These are phyloP conservation scores for Artemia sp. DNA, from an alignment of 2,888 invertebrate genomes.

Conservation along the genomic window DNA sequence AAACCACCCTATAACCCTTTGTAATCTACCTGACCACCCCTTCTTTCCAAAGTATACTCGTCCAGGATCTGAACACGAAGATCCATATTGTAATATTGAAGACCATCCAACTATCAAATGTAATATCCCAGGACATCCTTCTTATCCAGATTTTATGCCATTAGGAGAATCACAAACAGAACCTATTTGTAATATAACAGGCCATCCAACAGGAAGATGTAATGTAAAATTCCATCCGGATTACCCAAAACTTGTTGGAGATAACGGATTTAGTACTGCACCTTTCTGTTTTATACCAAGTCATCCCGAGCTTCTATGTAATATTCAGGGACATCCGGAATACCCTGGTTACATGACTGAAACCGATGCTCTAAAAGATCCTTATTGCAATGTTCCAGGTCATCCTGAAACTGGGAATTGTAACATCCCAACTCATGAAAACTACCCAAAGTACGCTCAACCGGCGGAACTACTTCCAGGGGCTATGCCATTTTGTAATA, in stretches of 20 bases:
- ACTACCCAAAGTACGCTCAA: slow-evolving; percentile 17
- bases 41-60: slow-evolving; percentile 20
- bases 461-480: slow-evolving; percentile 7
- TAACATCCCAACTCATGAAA: slow-evolving; percentile 19
- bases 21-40: slow-evolving; percentile 21
- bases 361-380: slow-evolving; percentile 19
- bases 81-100: slow-evolving; percentile 20
- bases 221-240: slow-evolving; percentile 21
- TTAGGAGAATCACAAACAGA: slow-evolving; percentile 20
- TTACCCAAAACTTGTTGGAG: slow-evolving; percentile 21
- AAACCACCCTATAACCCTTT: slow-evolving; percentile 18
- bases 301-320: slow-evolving; percentile 21
- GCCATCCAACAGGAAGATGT: slow-evolving; percentile 20
- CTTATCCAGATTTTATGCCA: slow-evolving; percentile 21
- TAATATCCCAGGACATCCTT: slow-evolving; percentile 22
- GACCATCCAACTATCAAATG: slow-evolving; percentile 19
- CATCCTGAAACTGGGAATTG: slow-evolving; percentile 17
- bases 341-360: slow-evolving; percentile 21
- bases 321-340: slow-evolving; percentile 20
- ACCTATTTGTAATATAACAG: slow-evolving; percentile 21
- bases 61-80: slow-evolving; percentile 9
- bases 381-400: slow-evolving; percentile 20
- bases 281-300: slow-evolving; percentile 22
- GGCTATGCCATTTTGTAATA: slow-evolving; percentile 18
- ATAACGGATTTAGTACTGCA: slow-evolving; percentile 16